Evolutionary conservation across 1,140 invertebrate genomes (phyloP), one percentile per base, ranked within the genome.

Genomic region (Micrasema longulum): DNA sequence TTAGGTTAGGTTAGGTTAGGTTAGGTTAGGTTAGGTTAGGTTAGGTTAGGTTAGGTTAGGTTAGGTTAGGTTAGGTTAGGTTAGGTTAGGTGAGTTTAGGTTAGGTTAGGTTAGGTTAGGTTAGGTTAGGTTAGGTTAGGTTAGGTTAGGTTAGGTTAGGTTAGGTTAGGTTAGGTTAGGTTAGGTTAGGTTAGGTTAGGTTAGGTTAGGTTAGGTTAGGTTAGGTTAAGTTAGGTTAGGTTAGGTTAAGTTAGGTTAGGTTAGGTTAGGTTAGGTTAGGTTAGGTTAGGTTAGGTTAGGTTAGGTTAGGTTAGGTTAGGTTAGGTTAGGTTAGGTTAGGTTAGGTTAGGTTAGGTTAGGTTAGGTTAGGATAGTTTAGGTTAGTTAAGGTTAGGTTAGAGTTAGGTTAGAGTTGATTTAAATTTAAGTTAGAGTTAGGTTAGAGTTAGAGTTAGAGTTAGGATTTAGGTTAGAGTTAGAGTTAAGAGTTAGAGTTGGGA

Each of bases 1-100:
- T 72, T 72, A 60, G 71, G 65, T 72, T 72, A 68, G 71, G 71
- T 72, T 72, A 68, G 70, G 71, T 69, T 72, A 60, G 71, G 64
- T 72, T 68, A 60, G 65, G 64, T 72, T 68, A 60, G 71, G 64
- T 72, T 68, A 50, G 64, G 64, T 72, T 68, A 60, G 71, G 64
- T 65, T 47, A 60, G 64, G 52, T 48, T 72, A 66, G 65, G 65
- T 63, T 68, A 55, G 65, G 71, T 63, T 68, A 55, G 65, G 71
- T 52, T 31, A 31, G 63, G 63, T 47, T 66, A 35, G 45, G 63
- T 66, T 72, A 48, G 71, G 64, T 66, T 72, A 47, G 65, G 71
- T 55, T 72, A 67, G 71, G 63, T 66, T 63, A 64, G 64, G 35
- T 71, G 43, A 65, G 69, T 63, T 69, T 66, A 63, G 68, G 64